Conservation (phyloP, 2,888 invertebrate genomes). For the Aplocera efformata region DNA sequence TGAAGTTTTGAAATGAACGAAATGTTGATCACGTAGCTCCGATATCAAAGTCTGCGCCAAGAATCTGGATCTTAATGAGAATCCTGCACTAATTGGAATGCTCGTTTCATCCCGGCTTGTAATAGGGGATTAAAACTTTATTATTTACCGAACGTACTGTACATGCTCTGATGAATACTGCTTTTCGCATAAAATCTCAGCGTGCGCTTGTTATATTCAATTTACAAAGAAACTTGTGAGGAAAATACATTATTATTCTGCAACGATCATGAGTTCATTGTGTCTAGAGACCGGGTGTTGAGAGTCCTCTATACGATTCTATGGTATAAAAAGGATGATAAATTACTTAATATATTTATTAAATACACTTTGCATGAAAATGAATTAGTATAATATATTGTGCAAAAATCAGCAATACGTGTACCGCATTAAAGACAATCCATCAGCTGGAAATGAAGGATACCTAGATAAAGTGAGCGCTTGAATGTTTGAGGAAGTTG, state of each 20-base stretch:
- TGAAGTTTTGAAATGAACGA: slow-evolving; percentile 47
- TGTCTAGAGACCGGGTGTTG: slow-evolving; percentile 29
- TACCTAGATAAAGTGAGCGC: background rate
- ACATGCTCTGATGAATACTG: slow-evolving; percentile 25
- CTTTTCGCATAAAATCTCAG: background rate
- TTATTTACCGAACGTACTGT: slow-evolving; percentile 44
- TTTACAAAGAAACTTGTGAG: slow-evolving; percentile 22
- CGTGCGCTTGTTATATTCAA: background rate
- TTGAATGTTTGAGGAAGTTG: slow-evolving; percentile 26
- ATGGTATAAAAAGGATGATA: slow-evolving; percentile 32
- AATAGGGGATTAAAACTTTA: slow-evolving; percentile 56
- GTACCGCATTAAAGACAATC: background rate
- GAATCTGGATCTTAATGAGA: slow-evolving; percentile 72
- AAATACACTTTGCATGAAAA: too few relatives aligned
- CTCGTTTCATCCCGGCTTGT: slow-evolving; percentile 55
- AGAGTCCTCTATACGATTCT: slow-evolving; percentile 31
- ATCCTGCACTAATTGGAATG: slow-evolving; percentile 73
- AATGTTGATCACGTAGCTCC: slow-evolving; percentile 69
- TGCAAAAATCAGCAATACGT: too few relatives aligned
- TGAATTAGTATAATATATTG: too few relatives aligned
- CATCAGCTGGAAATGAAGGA: background rate
- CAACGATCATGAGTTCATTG: slow-evolving; percentile 33
- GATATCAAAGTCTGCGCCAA: slow-evolving; percentile 66
- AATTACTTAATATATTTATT: slow-evolving; percentile 31
- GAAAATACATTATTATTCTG: slow-evolving; percentile 38